These are phyloP conservation scores for Ctenomys sociabilis DNA, from an alignment of 2,113 vertebrate genomes.

Conservation along the genomic window DNA sequence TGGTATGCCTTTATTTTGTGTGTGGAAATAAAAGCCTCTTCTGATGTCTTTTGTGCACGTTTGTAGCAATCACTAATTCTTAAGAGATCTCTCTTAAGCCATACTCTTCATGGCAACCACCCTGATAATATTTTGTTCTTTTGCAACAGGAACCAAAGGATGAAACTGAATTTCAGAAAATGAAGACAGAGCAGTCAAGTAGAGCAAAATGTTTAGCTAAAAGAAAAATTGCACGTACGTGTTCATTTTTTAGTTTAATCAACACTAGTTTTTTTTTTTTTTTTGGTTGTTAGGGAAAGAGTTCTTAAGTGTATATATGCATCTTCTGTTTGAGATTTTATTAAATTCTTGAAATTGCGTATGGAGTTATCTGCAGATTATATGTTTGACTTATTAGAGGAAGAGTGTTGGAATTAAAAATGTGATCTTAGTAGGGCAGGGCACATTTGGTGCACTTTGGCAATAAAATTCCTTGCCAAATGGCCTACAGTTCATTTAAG, in stretches of 20 bases:
- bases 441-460: not conserved
- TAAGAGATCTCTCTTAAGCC: constrained; percentile 53
- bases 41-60: constrained; percentile 82
- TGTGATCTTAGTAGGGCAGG: not conserved
- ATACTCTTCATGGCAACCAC: constrained; percentile 50
- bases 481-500: not conserved
- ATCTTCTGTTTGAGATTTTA: constrained; percentile 11
- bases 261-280: constrained; percentile 1
- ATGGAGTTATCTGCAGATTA: not conserved
- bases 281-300: constrained; percentile 8
- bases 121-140: constrained; percentile 79
- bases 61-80: constrained; percentile 74
- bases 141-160: constrained; percentile 86
- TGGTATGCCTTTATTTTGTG: not conserved
- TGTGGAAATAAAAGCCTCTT: constrained; percentile 67
- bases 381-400: constrained; percentile 12
- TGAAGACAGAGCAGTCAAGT: constrained; percentile 84
- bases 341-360: constrained; percentile 23
- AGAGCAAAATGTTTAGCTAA: constrained; percentile 85
- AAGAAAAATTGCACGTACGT: constrained; percentile 90
- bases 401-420: constrained; percentile 49
- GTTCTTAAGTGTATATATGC: constrained; percentile 43
- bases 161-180: constrained; percentile 84
- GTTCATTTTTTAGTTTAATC: constrained; percentile 58
- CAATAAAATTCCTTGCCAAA: not conserved